A percentile compares a stretch with the other conserved stretches of the same genome.
Evolutionary conservation across 2,888 invertebrate species (phyloP).

Genomic region (Cyclophora punctaria): DNA sequence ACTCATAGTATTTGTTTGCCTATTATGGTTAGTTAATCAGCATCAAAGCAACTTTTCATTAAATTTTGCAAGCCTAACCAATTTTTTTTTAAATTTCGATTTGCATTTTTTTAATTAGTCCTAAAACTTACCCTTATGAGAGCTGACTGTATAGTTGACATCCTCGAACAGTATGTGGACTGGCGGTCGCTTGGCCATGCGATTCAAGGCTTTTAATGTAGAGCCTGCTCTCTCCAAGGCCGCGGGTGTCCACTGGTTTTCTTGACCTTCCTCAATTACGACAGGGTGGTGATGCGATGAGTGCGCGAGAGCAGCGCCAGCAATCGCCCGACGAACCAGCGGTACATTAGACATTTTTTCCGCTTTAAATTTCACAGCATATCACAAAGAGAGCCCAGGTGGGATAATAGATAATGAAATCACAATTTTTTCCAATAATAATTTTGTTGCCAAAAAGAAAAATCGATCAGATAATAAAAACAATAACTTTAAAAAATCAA

Average conservation of each 20-base stretch:
- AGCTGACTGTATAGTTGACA: conserved; percentile 68
- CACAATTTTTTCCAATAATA: too few species aligned
- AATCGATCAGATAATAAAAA: too few species aligned
- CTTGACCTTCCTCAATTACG: conserved; percentile 34
- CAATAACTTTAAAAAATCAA: not conserved
- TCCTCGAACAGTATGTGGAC: conserved; percentile 77
- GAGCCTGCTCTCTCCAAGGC: conserved; percentile 67
- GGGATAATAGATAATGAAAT: too few species aligned
- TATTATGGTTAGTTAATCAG: too few species aligned
- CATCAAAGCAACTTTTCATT: too few species aligned
- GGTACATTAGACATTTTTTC: conserved; percentile 51
- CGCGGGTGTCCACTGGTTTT: conserved; percentile 64
- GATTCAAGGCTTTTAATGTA: conserved; percentile 68
- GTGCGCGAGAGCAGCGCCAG: conserved; percentile 52
- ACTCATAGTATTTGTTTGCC: too few species aligned
- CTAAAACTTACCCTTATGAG: conserved; percentile 47
- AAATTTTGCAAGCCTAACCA: too few species aligned
- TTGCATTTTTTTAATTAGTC: too few species aligned
- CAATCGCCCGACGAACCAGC: conserved; percentile 60
- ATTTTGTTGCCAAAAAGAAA: too few species aligned
- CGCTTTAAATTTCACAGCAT: conserved; percentile 4
- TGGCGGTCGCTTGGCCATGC: conserved; percentile 75
- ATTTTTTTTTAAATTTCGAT: too few species aligned
- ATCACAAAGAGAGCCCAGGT: not conserved
- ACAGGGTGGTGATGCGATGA: conserved; percentile 26